Conservation (phyloP, 2,113 vertebrate species). For the Notechis scutatus region DNA sequence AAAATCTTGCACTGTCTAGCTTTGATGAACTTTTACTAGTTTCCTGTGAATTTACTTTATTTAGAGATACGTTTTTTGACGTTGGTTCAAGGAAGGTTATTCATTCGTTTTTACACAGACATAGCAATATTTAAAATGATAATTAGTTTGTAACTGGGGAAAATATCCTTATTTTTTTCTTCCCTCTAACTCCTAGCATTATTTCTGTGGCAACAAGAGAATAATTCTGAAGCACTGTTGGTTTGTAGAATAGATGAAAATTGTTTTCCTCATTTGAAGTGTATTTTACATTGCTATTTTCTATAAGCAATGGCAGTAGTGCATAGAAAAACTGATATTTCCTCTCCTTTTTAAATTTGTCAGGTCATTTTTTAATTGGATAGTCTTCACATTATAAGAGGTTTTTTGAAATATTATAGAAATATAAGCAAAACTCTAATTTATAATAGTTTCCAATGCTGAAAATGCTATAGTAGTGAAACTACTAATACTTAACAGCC, state of each 20-base stretch:
- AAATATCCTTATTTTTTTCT: not conserved
- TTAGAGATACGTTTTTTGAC: not conserved
- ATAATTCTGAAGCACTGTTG: conserved; percentile 8
- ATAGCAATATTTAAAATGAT: not conserved
- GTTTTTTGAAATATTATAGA: not conserved
- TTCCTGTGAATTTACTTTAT: not conserved
- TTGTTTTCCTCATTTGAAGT: not conserved
- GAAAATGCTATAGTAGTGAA: not conserved
- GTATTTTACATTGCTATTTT: conserved; percentile 10
- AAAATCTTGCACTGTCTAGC: not conserved
- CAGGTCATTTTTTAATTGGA: conserved; percentile 8
- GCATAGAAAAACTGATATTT: not conserved
- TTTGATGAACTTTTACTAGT: not conserved
- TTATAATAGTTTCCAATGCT: not conserved
- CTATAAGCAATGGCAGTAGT: conserved; percentile 21
- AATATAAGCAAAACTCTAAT: not conserved
- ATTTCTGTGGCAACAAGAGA: not conserved
- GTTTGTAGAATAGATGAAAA: not conserved
- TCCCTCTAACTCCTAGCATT: not conserved
- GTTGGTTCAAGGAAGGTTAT: not conserved
- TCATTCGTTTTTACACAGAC: not conserved
- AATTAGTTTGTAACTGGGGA: not conserved
- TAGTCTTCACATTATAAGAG: not conserved
- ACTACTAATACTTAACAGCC: not conserved
- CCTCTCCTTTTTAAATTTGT: conserved; percentile 3